Percentiles rank a stretch among this genome's conserved stretches.
Evolutionary conservation across 1,140 invertebrate species (phyloP).

Genomic region (Drosophila persimilis): DNA sequence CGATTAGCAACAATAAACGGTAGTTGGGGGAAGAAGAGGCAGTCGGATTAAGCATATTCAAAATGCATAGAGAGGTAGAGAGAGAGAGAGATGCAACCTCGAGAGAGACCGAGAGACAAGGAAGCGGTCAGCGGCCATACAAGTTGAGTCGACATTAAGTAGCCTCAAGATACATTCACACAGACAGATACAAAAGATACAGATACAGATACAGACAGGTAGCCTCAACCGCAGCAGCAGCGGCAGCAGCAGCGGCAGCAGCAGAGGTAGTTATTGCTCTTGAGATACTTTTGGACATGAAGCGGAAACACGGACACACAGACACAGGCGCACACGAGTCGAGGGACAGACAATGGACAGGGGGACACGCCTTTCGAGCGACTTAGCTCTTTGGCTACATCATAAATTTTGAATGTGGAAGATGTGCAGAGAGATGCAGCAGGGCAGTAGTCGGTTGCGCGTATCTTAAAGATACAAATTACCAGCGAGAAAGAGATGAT

Average conservation of each 20-base stretch:
- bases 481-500: constrained; percentile 77
- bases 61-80: constrained; percentile 10
- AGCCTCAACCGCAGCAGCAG: constrained; percentile 51
- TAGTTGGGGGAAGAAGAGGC: constrained; percentile 40
- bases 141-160: constrained; percentile 65
- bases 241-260: constrained; percentile 34
- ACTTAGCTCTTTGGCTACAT: constrained; percentile 78
- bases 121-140: constrained; percentile 43
- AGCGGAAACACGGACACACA: constrained; percentile 63
- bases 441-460: constrained; percentile 51
- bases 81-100: no score
- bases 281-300: constrained; percentile 78
- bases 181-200: constrained; percentile 2
- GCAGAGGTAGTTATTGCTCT: constrained; percentile 63
- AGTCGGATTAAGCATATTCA: constrained; percentile 48
- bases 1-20: constrained; percentile 78
- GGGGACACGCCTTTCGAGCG: constrained; percentile 55
- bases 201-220: constrained; percentile 1
- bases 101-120: constrained; percentile 4
- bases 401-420: constrained; percentile 78
- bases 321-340: constrained; percentile 27
- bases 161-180: constrained; percentile 52
- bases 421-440: constrained; percentile 55
- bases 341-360: constrained; percentile 39
- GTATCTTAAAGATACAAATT: constrained; percentile 81